These are phyloP conservation scores for Gnatocerus cornutus DNA, from an alignment of 2,888 invertebrate species.

Conservation along the genomic window DNA sequence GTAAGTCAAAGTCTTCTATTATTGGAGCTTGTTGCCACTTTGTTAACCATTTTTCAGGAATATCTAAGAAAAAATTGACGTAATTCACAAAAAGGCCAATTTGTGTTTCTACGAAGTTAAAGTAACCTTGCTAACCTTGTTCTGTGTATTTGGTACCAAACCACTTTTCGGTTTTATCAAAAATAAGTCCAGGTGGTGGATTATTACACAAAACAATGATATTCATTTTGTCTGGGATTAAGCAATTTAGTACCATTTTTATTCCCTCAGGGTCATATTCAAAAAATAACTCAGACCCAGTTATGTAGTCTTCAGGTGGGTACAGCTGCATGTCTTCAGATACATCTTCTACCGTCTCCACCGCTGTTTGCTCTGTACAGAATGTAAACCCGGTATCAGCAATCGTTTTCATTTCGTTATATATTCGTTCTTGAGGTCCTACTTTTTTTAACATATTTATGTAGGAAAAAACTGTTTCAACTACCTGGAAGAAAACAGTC, in stretches of 20 bases:
- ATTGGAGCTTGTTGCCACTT: conserved; percentile 77
- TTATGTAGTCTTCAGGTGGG: conserved; percentile 85
- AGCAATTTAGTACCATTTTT: conserved; percentile 74
- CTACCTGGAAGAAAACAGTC: conserved; percentile 74
- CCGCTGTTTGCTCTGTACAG: conserved; percentile 80
- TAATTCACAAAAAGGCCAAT: no score
- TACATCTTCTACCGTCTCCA: conserved; percentile 85
- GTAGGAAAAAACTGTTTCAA: conserved; percentile 86
- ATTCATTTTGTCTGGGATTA: conserved; percentile 80
- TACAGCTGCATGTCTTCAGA: conserved; percentile 87
- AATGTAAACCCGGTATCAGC: conserved; percentile 84
- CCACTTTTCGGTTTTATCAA: conserved; percentile 85
- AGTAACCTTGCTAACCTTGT: conserved; percentile 69
- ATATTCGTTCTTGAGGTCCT: conserved; percentile 82
- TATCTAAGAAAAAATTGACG: conserved; percentile 67
- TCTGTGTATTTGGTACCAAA: conserved; percentile 86
- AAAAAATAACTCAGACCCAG: conserved; percentile 83
- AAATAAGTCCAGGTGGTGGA: conserved; percentile 71
- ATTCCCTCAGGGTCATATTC: conserved; percentile 84
- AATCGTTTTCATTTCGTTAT: conserved; percentile 82
- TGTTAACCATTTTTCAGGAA: conserved; percentile 77
- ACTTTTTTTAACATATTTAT: conserved; percentile 80
- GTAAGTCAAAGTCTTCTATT: conserved; percentile 78
- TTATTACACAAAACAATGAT: conserved; percentile 81
- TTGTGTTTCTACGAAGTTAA: no score